Base-by-base conservation (phyloP, 1,140 invertebrate genomes). In the Temnothorax nylanderi region DNA sequence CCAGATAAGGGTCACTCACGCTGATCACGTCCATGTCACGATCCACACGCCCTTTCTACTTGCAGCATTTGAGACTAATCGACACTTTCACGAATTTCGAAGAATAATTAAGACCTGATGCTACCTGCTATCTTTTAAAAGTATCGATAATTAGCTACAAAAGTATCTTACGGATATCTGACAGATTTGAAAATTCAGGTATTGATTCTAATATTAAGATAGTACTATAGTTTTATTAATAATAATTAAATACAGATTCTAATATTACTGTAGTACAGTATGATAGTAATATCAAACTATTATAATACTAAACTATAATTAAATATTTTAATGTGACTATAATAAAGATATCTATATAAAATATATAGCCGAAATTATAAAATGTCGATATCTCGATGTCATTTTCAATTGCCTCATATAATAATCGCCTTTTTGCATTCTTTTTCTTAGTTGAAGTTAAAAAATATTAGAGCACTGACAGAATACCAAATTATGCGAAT, bases 1-100 rank as follows among this genome's bases (percentile, higher is more conserved):
- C 5, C 26, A 76, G 77, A 89, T 88, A 88, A 91, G 81, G 80
- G 82, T 54, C 75, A 8, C 10, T n/a, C 32, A 5, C 37, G 18
- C 34, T 56, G 4, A 71, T 71, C 47, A n/a, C n/a, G 5, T 65
- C 37, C 13, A 7, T 41, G 32, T 16, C 3, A 26, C n/a, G 34
- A 75, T 41, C 2, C 1, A 7, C 1, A 7, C 10, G 49, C 44
- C 37, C 72, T 58, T 16, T 75, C 37, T 26, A n/a, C 54, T 41
- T 26, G 54, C n/a, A 0, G 11, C 0, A 26, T 37, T 37, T 7
- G 3, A n/a, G 32, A 37, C 11, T 56, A 37, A 34, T 56, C 51
- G 32, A 2, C n/a, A 44, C 11, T 56, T 21, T 56, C n/a, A 75
- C 3, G 7, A 26, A 58, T 44, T 75, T 75, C 34, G 11, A 56